Evolutionary conservation across 2,888 invertebrate genomes (phyloP).

Genomic region (Pollenia angustigena): DNA sequence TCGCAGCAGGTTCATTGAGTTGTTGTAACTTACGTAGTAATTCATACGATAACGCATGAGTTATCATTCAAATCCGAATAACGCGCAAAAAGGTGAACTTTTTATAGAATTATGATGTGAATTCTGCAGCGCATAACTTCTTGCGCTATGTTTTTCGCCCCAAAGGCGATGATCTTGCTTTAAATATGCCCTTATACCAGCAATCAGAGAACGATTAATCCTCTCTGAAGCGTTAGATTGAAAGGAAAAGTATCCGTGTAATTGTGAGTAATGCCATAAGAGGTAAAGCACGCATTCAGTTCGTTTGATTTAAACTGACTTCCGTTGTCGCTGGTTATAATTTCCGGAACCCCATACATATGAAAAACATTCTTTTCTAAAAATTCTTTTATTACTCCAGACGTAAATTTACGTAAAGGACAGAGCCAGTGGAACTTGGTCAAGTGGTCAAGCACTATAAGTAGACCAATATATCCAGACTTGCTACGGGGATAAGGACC

Average conservation of each 20-base stretch:
- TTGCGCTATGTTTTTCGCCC: constrained; percentile 48
- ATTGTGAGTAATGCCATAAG: neutral
- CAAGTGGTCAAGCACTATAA: constrained; percentile 17
- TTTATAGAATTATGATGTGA: constrained; percentile 11
- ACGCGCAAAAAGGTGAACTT: neutral
- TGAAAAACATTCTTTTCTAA: no score
- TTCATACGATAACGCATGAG: neutral
- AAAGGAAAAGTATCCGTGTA: neutral
- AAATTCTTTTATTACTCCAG: no score
- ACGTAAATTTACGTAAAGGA: no score
- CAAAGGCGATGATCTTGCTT: constrained; percentile 32
- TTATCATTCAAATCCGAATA: neutral
- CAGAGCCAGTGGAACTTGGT: neutral
- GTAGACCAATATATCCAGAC: constrained; percentile 19
- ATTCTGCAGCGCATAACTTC: neutral
- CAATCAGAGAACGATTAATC: neutral
- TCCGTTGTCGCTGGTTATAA: constrained; percentile 77
- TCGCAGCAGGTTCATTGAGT: no score
- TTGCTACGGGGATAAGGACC: constrained; percentile 51
- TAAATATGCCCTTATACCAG: neutral
- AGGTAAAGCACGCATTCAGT: constrained; percentile 59
- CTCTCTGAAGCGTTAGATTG: neutral
- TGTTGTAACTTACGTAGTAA: neutral
- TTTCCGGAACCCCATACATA: no score
- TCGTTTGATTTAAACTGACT: constrained; percentile 71